Evolutionary conservation across 2,888 invertebrate genomes (phyloP), one percentile per base, ranked within the genome.

Genomic region (Nudaria mundana): DNA sequence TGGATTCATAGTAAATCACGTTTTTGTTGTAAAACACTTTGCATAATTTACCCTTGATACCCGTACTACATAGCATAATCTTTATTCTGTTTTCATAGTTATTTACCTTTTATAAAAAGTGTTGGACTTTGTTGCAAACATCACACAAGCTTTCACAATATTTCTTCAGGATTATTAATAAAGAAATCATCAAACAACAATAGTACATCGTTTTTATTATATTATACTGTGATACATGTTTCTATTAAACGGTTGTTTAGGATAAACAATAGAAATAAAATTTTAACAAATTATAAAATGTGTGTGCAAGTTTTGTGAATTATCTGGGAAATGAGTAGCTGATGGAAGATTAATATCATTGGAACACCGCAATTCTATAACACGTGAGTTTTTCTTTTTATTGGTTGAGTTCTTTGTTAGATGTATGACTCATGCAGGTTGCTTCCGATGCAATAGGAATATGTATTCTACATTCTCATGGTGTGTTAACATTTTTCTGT

Each of bases 201-300:
- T 52, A 57, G 39, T 40, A 54, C 44, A 66, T 71, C 71, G 66
- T 74, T 68, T 71, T 71, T 46, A 43, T 61, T 56, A 56, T 48
- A 48, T 55, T 54, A 52, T 54, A 46, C 48, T 57, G 66, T 71
- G 66, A 62, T 76, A 63, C 43, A 68, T 76, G 70, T 76, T 74
- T 74, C 71, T 61, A 63, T 35, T 48, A 52, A 66, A 44, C 66
- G 66, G 52, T 63, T 47, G 49, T 60, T 40, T 63, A 65, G 53
- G 55, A 47, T 67, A 59, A 48, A 71, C 61, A 74, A 73, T 56
- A 77, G 80, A 76, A 72, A 80, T 78, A 77, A 53, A 64, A 63
- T 61, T 53, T 66, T 68, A 63, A 66, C 64, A 66, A 20, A 69
- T 71, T 63, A 68, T 76, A 70, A 76, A 80, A 83, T 84, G 80